Base-by-base conservation (phyloP, 2,888 invertebrate species). In the Platycheirus albimanus region DNA sequence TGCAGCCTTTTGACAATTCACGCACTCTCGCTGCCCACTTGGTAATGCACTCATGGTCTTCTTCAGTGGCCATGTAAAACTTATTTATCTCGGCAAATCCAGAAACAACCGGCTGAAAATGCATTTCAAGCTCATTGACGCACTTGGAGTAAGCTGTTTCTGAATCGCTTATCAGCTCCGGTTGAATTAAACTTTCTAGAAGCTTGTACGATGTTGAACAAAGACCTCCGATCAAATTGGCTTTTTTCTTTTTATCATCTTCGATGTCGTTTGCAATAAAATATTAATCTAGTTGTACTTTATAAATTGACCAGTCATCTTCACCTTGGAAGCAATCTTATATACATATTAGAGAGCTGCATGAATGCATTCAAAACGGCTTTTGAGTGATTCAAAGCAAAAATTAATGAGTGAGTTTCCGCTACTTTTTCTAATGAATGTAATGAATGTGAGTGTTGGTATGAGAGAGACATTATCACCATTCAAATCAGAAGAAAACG, bases 141-240 rank as follows among this genome's bases (percentile, higher is more conserved):
- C 61, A 61, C 17, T 13, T 47, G 15, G 11, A 1, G 10, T 63
- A 63, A 5, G 30, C 33, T 19, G 45, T 63, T 0, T 6, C n/a
- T 10, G 17, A 11, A 33, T 63, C 33, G 7, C 28, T 47, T 17
- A 63, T 63, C 7, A 19, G 19, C n/a, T 19, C 13, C 17, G 45
- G 45, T 30, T 63, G 61, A 33, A 47, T 63, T 63, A 63, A 43
- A 30, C 61, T 61, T 19, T 61, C 45, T 3, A 61, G 61, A 28
- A 61, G 45, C 20, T 13, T 61, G 30, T 61, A 61, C 28, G 61
- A 45, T 6, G 45, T 61, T 2, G 43, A 45, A 41, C 61, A 61
- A n/a, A 61, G 45, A 43, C 61, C 61, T 61, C 11, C 61, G 10
- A 45, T 61, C 28, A 43, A 61, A 28, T 61, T 45, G 11, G 61